Evolutionary conservation across 2,888 invertebrate genomes (phyloP).

Genomic region (Erynnis tages): DNA sequence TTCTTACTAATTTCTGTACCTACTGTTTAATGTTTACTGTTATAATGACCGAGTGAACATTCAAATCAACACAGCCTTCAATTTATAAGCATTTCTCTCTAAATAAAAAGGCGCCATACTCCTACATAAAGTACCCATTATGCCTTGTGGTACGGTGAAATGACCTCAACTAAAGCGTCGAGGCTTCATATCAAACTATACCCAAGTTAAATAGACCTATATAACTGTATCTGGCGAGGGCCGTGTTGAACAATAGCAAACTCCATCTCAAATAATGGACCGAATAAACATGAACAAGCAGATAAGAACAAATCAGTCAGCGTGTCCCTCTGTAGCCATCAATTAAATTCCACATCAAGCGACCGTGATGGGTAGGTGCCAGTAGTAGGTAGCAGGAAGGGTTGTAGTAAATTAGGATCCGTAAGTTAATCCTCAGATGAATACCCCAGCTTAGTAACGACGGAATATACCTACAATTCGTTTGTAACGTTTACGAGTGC

Average conservation of each 20-base stretch:
- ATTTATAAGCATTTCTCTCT: no score
- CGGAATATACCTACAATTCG: no score
- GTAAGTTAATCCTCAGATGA: background rate
- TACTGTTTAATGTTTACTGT: no score
- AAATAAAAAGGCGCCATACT: no score
- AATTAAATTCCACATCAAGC: constrained; percentile 23
- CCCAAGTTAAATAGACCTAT: background rate
- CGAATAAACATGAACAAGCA: constrained; percentile 14
- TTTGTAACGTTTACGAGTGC: no score
- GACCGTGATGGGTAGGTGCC: constrained; percentile 5
- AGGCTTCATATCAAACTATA: background rate
- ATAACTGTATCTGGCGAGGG: background rate
- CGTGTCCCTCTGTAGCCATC: constrained; percentile 17
- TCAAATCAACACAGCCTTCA: no score
- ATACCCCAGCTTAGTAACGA: background rate
- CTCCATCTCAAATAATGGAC: constrained; percentile 16
- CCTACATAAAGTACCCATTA: no score
- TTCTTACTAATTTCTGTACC: no score
- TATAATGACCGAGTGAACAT: no score
- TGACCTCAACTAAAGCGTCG: no score
- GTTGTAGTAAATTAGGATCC: constrained; percentile 1
- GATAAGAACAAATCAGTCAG: constrained; percentile 23
- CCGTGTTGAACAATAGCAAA: constrained; percentile 8
- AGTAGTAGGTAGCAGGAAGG: background rate
- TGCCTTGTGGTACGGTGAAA: no score